Conservation (phyloP, 2,797 vertebrate genomes). For the Pseudotriccus pelzelni region DNA sequence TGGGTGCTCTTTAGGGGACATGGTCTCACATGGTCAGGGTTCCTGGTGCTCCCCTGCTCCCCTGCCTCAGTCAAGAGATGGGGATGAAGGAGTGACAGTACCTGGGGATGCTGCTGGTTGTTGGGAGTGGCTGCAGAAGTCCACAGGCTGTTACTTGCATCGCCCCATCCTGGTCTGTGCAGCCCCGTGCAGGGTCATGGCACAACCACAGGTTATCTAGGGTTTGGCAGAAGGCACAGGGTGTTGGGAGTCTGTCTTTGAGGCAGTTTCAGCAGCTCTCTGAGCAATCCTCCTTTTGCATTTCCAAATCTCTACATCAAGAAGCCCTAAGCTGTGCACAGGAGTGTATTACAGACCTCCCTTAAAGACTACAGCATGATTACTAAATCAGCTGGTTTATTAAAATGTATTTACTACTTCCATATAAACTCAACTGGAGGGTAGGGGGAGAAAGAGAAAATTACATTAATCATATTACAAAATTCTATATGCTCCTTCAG, state of each 20-base stretch:
- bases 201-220: background rate
- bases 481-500: background rate
- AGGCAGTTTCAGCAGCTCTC: background rate
- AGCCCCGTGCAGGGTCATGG: fast-evolving
- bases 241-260: background rate
- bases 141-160: background rate
- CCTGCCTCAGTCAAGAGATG: background rate
- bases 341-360: background rate
- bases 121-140: background rate
- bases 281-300: background rate
- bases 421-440: background rate
- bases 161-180: fast-evolving
- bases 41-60: background rate
- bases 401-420: background rate
- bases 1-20: background rate
- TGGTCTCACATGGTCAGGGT: fast-evolving
- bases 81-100: background rate
- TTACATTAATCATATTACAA: background rate
- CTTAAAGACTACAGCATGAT: background rate
- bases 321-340: background rate
- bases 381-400: slow-evolving; percentile 16
- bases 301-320: background rate
- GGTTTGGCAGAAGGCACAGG: background rate
- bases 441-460: background rate
- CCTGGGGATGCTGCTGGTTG: fast-evolving